Evolutionary conservation across 2,113 vertebrate genomes (phyloP), one percentile per base, ranked within the genome.

Genomic region (Trogon surrucura): DNA sequence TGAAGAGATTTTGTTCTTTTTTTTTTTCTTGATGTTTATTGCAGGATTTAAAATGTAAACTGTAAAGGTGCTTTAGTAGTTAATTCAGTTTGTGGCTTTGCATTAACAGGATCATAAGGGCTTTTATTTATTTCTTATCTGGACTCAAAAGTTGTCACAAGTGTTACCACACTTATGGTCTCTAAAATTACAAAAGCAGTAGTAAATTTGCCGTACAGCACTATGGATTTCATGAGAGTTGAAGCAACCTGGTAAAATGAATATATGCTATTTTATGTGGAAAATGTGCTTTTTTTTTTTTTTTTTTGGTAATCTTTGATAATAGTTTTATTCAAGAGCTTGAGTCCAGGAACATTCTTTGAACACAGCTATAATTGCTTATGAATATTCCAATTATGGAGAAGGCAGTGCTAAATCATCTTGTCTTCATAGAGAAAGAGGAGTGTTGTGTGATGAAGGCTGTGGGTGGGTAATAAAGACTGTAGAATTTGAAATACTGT

Each of bases 351-450:
- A 93, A 85, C 36, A 45, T 81, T 95, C 50, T 85, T 85, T 93
- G 82, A 93, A 88, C 72, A 60, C 38, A 78, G 22, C 44, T 83
- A 19, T 94, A 93, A 94, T 94, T 96, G 80, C 95, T 93, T 95
- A 93, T 96, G 88, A 93, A 93, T 92, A 91, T 95, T 96, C 82
- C 44, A 77, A 8, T 91, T 95, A 80, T 47, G 70, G n/a, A 91
- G 57, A 93, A 90, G 57, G 48, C 69, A 85, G 44, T 77, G 67
- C 30, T 86, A 88, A 93, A 95, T 93, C 85, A 91, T 96, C 88
- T 91, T 95, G 61, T 93, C 88, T 96, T 94, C 45, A 30, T 6
- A 93, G 60, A 95, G 90, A 94, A 85, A 85, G 66, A 91, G 72
- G 72, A 89, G 41, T 47, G 34, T 69, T 56, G 27, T 57, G 34